These are phyloP conservation scores for Drepanosiphum platanoidis DNA, from an alignment of 2,888 invertebrate species.

Conservation along the genomic window DNA sequence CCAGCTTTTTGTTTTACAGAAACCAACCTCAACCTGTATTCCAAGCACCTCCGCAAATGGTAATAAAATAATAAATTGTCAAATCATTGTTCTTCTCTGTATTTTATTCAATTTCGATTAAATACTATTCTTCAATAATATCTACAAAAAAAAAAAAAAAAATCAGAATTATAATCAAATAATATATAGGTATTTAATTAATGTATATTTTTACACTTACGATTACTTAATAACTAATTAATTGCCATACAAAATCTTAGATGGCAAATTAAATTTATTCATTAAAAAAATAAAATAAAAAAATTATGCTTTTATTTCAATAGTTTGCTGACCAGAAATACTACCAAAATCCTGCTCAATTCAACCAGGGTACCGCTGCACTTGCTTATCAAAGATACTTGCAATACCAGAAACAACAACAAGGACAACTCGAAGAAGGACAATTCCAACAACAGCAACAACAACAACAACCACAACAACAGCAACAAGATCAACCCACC, in stretches of 20 bases:
- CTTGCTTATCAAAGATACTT: constrained; percentile 54
- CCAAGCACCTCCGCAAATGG: constrained; percentile 30
- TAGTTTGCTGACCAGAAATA: constrained; percentile 42
- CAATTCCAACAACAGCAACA: constrained; percentile 29
- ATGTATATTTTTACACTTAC: background rate
- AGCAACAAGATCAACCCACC: constrained; percentile 34
- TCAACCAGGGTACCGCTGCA: constrained; percentile 43
- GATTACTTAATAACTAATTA: no score
- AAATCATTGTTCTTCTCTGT: no score
- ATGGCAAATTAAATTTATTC: no score
- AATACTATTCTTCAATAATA: background rate
- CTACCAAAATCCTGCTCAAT: constrained; percentile 20
- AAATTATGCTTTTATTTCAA: background rate
- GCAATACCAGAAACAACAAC: constrained; percentile 46
- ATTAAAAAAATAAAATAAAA: background rate
- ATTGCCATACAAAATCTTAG: background rate
- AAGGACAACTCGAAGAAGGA: constrained; percentile 27
- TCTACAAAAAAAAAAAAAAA: background rate
- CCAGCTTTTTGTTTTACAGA: constrained; percentile 63
- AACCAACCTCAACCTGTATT: constrained; percentile 59
- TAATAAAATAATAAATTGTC: background rate
- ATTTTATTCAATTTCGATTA: no score
- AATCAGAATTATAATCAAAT: background rate
- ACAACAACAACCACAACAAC: constrained; percentile 38
- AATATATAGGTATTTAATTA: no score